phyloP scores from a whole-genome alignment of 2,113 vertebrate species.

The Mastomys coucha region DNA sequence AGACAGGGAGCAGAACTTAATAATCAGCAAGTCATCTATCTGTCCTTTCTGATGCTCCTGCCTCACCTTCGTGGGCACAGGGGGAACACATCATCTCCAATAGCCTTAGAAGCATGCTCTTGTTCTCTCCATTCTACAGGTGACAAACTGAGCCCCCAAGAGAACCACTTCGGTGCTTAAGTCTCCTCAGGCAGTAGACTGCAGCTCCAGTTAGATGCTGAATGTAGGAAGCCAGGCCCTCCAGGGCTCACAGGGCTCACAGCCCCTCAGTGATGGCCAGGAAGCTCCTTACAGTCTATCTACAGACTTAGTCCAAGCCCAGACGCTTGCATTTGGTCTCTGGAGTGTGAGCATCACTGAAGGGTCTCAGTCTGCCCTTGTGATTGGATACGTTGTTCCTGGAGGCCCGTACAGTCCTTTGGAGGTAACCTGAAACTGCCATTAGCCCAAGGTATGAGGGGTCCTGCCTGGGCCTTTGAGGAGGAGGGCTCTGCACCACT shows the following conservation, averaged over 20 bases:
- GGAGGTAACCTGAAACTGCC: not conserved
- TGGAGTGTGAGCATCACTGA: not conserved
- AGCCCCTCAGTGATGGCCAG: not conserved
- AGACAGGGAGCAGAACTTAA: not conserved
- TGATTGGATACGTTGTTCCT: not conserved
- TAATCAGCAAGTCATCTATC: not conserved
- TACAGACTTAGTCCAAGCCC: not conserved
- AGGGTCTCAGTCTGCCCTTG: not conserved
- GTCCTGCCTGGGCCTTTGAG: not conserved
- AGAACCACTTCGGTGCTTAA: not conserved
- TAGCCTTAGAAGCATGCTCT: not conserved
- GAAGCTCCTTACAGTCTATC: not conserved
- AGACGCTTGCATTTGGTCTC: not conserved
- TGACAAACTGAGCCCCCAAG: not conserved
- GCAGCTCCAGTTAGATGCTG: not conserved
- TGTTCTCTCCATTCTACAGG: not conserved
- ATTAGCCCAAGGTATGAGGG: not conserved
- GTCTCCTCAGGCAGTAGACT: too few species aligned
- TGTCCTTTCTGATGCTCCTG: accelerated
- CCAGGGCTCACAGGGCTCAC: not conserved
- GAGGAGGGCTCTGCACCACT: not conserved
- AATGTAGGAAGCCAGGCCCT: not conserved
- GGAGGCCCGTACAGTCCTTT: not conserved
- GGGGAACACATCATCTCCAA: not conserved
- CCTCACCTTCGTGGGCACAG: not conserved